Evolutionary conservation across 2,888 invertebrate species (phyloP).

Genomic region (Meliscaeva auricollis): DNA sequence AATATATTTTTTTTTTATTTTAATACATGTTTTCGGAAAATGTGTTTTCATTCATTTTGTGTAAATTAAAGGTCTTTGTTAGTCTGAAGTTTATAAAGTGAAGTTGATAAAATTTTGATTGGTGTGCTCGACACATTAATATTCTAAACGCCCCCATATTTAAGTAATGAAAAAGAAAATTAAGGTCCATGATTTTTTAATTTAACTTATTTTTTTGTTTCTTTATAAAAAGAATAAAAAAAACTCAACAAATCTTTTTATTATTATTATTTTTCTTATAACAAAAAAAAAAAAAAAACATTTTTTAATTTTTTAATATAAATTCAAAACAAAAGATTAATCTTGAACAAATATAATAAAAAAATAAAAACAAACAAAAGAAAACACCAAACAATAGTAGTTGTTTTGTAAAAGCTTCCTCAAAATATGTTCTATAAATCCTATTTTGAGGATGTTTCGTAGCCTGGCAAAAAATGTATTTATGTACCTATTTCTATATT

Average conservation of each 20-base stretch:
- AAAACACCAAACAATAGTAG: constrained; percentile 41
- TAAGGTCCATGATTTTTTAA: constrained; percentile 21
- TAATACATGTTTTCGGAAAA: too few species aligned
- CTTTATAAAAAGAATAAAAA: neutral
- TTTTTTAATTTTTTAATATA: neutral
- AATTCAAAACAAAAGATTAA: neutral
- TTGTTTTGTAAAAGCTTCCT: constrained; percentile 73
- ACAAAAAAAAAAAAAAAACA: too few species aligned
- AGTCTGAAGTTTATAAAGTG: too few species aligned
- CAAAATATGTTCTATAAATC: constrained; percentile 63
- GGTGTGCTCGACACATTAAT: too few species aligned
- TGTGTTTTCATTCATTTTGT: too few species aligned
- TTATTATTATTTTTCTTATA: constrained; percentile 4
- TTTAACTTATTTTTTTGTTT: neutral
- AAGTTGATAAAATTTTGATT: too few species aligned
- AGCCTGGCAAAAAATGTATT: constrained; percentile 61
- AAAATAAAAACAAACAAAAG: constrained; percentile 21
- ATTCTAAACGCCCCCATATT: too few species aligned
- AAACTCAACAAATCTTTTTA: neutral
- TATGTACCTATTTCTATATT: constrained; percentile 9
- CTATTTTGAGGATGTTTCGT: constrained; percentile 76
- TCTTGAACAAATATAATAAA: constrained; percentile 8
- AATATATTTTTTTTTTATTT: too few species aligned
- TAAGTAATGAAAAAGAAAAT: too few species aligned
- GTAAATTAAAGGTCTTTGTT: too few species aligned